Conservation (phyloP, 2,113 vertebrate species). For the Setophaga petechia region DNA sequence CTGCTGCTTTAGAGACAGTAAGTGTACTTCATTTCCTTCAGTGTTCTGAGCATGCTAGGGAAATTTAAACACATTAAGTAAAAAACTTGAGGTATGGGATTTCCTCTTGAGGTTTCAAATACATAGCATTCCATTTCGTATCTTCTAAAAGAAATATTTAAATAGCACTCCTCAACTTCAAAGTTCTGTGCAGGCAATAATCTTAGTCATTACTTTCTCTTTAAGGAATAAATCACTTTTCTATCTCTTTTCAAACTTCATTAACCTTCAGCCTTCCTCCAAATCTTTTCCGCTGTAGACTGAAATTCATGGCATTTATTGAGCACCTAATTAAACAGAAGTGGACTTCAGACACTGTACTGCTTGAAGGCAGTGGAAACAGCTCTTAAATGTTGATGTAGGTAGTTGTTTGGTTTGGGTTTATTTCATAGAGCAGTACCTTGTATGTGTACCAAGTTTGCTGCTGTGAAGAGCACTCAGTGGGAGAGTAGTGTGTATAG, state of each 20-base stretch:
- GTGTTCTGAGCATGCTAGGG: background rate
- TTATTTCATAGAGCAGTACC: background rate
- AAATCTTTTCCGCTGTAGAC: background rate
- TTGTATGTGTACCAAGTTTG: background rate
- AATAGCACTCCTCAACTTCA: conserved; percentile 12
- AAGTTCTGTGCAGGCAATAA: background rate
- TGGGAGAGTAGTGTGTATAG: background rate
- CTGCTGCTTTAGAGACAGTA: conserved; percentile 93
- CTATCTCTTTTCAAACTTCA: background rate
- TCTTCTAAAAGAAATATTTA: conserved; percentile 1
- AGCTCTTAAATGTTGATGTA: background rate
- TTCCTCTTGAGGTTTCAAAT: conserved; percentile 44
- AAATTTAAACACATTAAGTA: background rate
- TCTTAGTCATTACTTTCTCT: background rate
- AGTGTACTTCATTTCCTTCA: conserved; percentile 43
- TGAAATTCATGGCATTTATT: background rate
- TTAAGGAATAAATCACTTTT: background rate
- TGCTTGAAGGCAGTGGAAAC: background rate
- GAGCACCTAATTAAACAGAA: background rate
- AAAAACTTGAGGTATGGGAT: conserved; percentile 34
- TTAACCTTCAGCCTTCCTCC: background rate
- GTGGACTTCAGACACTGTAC: background rate
- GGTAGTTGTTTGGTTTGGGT: background rate
- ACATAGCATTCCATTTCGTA: background rate
- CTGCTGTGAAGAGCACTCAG: background rate